Evolutionary conservation across 2,888 invertebrate genomes (phyloP).

Genomic region (Bursaphelenchus okinawaensis): DNA sequence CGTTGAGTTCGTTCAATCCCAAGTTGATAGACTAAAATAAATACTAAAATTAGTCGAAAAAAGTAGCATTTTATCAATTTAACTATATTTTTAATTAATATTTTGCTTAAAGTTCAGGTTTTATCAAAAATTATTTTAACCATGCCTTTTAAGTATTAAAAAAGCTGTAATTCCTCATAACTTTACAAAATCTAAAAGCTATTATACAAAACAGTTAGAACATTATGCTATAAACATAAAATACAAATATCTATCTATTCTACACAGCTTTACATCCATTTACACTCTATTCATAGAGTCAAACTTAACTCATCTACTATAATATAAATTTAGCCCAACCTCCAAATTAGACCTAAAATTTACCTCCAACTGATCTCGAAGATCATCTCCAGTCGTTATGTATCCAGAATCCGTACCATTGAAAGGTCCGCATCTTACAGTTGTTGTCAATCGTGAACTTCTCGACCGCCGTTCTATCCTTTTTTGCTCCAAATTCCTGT

Average conservation of each 20-base stretch:
- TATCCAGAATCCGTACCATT: slow-evolving; percentile 15
- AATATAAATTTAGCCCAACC: not conserved
- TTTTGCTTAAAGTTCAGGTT: no score
- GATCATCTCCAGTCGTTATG: slow-evolving; percentile 8
- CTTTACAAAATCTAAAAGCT: no score
- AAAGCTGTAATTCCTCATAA: not conserved
- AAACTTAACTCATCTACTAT: not conserved
- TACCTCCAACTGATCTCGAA: not conserved
- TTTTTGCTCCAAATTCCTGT: not conserved
- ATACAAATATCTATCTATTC: no score
- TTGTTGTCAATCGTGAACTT: not conserved
- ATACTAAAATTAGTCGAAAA: not conserved
- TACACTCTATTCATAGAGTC: no score
- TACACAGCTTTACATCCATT: not conserved
- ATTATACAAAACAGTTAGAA: no score
- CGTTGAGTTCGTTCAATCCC: not conserved
- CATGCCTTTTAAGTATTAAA: not conserved
- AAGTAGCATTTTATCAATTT: no score
- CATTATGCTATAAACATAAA: not conserved
- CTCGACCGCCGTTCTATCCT: slow-evolving; percentile 6
- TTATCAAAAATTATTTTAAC: no score
- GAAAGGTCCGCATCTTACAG: slow-evolving; percentile 1
- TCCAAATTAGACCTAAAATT: not conserved
- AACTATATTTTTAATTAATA: no score
- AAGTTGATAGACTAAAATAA: not conserved